Evolutionary conservation across 2,888 invertebrate species (phyloP), one percentile per base, ranked within the genome.

Genomic region (Pandemis heparana): DNA sequence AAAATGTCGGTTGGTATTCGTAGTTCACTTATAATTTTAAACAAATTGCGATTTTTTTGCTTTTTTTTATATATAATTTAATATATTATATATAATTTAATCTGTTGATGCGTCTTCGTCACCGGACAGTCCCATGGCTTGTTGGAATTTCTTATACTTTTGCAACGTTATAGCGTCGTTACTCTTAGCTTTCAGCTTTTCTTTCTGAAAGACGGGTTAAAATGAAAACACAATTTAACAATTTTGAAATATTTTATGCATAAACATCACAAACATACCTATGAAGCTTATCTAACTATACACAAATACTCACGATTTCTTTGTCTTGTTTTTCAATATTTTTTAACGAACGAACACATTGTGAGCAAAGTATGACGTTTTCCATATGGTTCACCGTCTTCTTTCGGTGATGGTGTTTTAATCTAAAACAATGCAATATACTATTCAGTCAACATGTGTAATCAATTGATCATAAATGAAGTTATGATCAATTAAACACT

Each of bases 381-480:
- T 94, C 94, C 94, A 94, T 94, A 74, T 87, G 89, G 75, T 94
- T 94, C 39, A 94, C 80, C 0, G 92, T 93, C 81, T 92, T 93
- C 82, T 94, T 94, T 48, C 94, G 88, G 75, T 93, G 94, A 73
- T 92, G 89, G 75, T 94, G 92, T 80, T 92, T 94, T 75, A 94
- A 84, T 75, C 94, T 94, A 81, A 39, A 67, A 53, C n/a, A 16
- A 65, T 12, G 48, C 39, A 32, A 64, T 0, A 14, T 46, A 46
- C 48, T 48, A n/a, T 43, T 43, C 43, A 43, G 43, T 10, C 12
- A 43, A 43, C 12, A 43, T 10, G 43, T 12, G 5, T 43, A 12
- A 10, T 43, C 12, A 43, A 23, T 23, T 43, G 43, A 43, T 43
- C 43, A 43, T 43, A 43, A 43, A 12, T 12, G 43, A 3, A 43